Conservation (phyloP, 2,797 vertebrate species). For the Melanogrammus aeglefinus region DNA sequence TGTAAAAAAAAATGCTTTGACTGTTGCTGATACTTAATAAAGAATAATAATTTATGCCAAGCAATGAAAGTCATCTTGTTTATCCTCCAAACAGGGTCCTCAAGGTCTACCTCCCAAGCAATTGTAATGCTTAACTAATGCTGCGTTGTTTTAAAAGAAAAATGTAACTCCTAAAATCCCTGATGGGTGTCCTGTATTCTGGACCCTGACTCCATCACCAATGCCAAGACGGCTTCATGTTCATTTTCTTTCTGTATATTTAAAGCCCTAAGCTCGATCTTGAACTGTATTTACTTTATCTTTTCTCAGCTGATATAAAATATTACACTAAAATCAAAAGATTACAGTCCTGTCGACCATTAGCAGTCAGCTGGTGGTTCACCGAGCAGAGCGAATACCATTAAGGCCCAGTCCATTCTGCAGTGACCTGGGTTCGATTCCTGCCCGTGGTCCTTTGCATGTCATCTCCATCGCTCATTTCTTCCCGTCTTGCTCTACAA, state of each 20-base stretch:
- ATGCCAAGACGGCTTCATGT: not conserved
- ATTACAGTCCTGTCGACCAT: too few species aligned
- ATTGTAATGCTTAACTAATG: not conserved
- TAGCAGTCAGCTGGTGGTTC: too few species aligned
- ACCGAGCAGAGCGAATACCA: too few species aligned
- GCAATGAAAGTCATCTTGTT: conserved; percentile 36
- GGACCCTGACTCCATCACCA: not conserved
- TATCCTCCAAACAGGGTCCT: conserved; percentile 8
- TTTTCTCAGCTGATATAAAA: too few species aligned
- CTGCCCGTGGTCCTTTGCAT: too few species aligned
- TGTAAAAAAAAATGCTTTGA: conserved; percentile 75
- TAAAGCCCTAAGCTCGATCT: not conserved
- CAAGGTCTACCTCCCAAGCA: not conserved
- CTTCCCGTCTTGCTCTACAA: too few species aligned
- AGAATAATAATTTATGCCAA: conserved; percentile 46
- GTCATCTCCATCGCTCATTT: too few species aligned
- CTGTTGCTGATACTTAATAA: conserved; percentile 80
- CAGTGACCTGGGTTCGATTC: too few species aligned
- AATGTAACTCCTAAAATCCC: too few species aligned
- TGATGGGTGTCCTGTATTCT: not conserved
- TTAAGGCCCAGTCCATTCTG: too few species aligned
- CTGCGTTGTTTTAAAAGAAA: not conserved
- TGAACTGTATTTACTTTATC: not conserved
- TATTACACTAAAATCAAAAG: too few species aligned
- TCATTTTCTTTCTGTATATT: not conserved